Evolutionary conservation across 2,888 invertebrate species (phyloP), one percentile per base, ranked within the genome.

Genomic region (Eucera pruinosa): DNA sequence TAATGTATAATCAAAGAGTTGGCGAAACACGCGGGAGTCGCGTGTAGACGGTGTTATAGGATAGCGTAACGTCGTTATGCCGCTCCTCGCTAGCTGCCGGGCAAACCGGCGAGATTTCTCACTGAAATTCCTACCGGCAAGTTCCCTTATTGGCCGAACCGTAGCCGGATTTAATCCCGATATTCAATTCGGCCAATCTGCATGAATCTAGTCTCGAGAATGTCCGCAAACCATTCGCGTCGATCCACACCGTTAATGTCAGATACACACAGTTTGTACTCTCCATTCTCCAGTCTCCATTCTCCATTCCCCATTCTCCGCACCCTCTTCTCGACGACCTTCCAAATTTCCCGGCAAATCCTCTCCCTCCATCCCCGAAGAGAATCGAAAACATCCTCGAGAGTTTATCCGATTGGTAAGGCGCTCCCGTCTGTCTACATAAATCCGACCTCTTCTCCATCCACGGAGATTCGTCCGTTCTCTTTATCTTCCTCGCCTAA

Each of bases 161-260:
- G 50, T 47, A 41, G 61, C 57, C 55, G 75, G 75, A 80, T 84
- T 84, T 84, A 84, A 84, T 84, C 76, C 64, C 67, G 76, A 85
- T 81, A 85, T 83, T 85, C 84, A 78, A 85, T 85, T 72, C 72
- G 61, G 60, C 69, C 78, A 81, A 85, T 85, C 81, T 85, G 83
- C 84, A 83, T 80, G 78, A 81, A 83, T 85, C 69, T 74, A 33
- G 72, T 65, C 58, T 30, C 54, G 45, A 48, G 65, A 60, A 64
- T 61, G 62, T 64, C 60, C 62, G 61, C 36, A 52, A 62, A 39
- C 50, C 36, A 27, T 58, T 33, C 61, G 36, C 18, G 58, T 54
- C 57, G 73, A 73, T 76, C 52, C 41, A 45, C 13, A 11, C 23
- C 50, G 48, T 61, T 67, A 64, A 67, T 45, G 62, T 55, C 54